Evolutionary conservation across 2,113 vertebrate species (phyloP).

Genomic region (Sinocyclocheilus anophthalmus): DNA sequence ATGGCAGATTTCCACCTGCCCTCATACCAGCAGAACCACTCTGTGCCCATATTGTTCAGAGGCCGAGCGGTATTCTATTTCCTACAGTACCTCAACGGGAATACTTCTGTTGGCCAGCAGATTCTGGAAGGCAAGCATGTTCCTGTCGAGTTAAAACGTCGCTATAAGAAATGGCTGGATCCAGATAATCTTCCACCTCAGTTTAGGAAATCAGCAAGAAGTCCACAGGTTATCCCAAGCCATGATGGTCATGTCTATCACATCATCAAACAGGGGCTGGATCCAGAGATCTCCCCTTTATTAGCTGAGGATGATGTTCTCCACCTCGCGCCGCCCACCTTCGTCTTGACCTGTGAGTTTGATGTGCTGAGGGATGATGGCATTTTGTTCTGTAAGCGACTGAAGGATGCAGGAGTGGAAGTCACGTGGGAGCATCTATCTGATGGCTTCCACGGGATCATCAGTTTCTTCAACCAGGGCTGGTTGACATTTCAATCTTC

Average conservation of each 20-base stretch:
- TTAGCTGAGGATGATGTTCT: conserved; percentile 71
- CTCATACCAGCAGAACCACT: conserved; percentile 82
- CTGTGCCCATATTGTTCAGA: conserved; percentile 75
- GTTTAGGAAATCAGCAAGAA: conserved; percentile 69
- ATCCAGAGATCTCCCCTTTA: conserved; percentile 73
- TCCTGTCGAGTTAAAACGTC: conserved; percentile 70
- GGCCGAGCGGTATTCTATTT: conserved; percentile 67
- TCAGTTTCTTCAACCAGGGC: conserved; percentile 70
- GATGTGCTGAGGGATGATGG: conserved; percentile 82
- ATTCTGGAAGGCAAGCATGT: conserved; percentile 75
- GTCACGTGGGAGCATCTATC: conserved; percentile 80
- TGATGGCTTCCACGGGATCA: conserved; percentile 81
- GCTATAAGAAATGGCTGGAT: conserved; percentile 77
- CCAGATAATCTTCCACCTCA: conserved; percentile 74
- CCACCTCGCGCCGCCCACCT: conserved; percentile 72
- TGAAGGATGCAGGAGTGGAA: conserved; percentile 75
- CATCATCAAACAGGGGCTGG: conserved; percentile 58
- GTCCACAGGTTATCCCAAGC: conserved; percentile 6
- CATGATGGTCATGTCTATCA: conserved; percentile 71
- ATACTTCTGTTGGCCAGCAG: conserved; percentile 63
- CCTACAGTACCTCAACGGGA: conserved; percentile 71
- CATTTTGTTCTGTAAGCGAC: conserved; percentile 81
- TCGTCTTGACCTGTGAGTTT: conserved; percentile 84
- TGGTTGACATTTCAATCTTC: conserved; percentile 76
- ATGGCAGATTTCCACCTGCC: conserved; percentile 82